Percentiles rank a stretch among this genome's conserved stretches.
Evolutionary conservation across 2,888 invertebrate genomes (phyloP).

Genomic region (Glaucopsyche alexis): DNA sequence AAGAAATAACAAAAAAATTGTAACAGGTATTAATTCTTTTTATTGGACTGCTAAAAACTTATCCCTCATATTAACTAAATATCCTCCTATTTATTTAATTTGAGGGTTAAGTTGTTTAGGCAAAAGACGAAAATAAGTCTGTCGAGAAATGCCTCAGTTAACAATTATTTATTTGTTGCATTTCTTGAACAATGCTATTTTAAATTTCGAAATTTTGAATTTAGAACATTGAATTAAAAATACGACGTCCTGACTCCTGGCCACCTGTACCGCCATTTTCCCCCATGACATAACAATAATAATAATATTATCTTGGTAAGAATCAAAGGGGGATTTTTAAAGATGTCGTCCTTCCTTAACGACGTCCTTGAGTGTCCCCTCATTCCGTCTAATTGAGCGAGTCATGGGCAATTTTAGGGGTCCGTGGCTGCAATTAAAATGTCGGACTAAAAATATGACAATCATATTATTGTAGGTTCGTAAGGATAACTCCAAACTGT

Average conservation of each 20-base stretch:
- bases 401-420: constrained; percentile 7
- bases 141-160: no score
- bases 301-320: neutral
- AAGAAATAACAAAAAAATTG: no score
- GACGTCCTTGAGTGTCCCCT: constrained; percentile 16
- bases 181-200: no score
- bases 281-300: neutral
- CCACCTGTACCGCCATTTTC: neutral
- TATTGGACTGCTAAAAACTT: no score
- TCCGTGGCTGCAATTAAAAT: neutral
- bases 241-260: neutral
- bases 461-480: no score
- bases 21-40: no score
- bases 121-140: no score
- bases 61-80: no score
- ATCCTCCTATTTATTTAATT: no score
- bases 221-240: neutral
- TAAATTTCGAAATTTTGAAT: neutral
- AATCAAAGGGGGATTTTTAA: neutral
- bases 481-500: neutral
- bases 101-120: no score
- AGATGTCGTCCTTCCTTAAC: no score
- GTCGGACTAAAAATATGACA: neutral
- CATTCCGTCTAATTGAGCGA: constrained; percentile 1
- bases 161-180: no score